Conservation (phyloP, 2,113 vertebrate genomes). For the Rana temporaria region DNA sequence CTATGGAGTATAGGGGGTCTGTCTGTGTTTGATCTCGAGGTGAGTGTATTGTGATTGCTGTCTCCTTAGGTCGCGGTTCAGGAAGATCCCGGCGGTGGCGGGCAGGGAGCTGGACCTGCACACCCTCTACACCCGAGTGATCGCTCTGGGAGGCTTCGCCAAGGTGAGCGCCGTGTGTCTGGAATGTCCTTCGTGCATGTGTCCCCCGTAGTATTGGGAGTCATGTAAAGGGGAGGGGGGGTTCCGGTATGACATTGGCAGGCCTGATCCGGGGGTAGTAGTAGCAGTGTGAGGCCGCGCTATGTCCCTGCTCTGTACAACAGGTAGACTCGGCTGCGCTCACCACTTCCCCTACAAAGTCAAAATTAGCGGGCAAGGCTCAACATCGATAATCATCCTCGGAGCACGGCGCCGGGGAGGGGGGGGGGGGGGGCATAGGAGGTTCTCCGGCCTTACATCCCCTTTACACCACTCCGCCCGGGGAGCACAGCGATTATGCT, state of each 20-base stretch:
- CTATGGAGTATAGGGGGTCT: too few relatives aligned
- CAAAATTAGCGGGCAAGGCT: conserved; percentile 95
- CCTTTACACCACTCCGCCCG: conserved; percentile 66
- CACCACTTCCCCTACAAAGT: conserved; percentile 89
- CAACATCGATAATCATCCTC: conserved; percentile 91
- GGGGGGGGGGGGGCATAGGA: neutral
- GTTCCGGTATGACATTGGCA: neutral
- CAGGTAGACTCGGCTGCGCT: conserved; percentile 55
- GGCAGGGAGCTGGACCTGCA: conserved; percentile 98
- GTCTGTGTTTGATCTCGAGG: too few relatives aligned
- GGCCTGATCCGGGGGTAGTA: neutral
- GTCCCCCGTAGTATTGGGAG: too few relatives aligned
- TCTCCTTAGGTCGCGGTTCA: conserved; percentile 91
- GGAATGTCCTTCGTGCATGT: too few relatives aligned
- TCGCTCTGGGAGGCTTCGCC: conserved; percentile 97
- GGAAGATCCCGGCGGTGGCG: conserved; percentile 96
- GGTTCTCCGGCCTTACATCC: conserved; percentile 62
- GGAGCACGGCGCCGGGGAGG: neutral
- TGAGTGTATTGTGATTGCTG: conserved; percentile 58
- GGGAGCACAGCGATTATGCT: too few relatives aligned
- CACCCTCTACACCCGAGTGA: conserved; percentile 97
- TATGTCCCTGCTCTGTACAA: neutral
- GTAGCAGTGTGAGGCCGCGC: neutral
- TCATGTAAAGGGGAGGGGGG: too few relatives aligned
- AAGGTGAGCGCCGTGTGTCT: conserved; percentile 86